Evolutionary conservation across 92 coral and sea anemone species (phyloP).

Genomic region (Porites rus): DNA sequence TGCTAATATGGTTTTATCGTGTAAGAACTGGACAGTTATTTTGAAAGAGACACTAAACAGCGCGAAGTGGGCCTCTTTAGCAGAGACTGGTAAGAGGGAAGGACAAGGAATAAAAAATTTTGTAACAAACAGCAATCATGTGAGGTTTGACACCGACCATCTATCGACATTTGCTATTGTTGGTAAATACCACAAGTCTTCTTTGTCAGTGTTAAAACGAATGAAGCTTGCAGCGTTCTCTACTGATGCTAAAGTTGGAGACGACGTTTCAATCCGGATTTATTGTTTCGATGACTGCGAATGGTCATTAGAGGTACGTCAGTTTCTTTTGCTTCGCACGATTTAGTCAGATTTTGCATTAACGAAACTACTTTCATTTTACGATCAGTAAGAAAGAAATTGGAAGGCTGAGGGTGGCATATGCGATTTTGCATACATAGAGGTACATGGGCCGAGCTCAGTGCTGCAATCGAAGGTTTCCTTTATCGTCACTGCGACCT

Average conservation of each 20-base stretch:
- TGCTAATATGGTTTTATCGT: slow-evolving; percentile 23
- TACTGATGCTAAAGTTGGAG: slow-evolving; percentile 34
- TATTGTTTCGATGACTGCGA: slow-evolving; percentile 61
- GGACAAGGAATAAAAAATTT: slow-evolving; percentile 1
- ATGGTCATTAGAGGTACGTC: slow-evolving; percentile 51
- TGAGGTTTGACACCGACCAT: slow-evolving; percentile 33
- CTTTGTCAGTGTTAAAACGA: slow-evolving; percentile 43
- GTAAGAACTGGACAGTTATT: slow-evolving; percentile 4
- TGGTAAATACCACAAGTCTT: slow-evolving; percentile 47
- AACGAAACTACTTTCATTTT: not conserved
- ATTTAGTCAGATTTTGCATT: not conserved
- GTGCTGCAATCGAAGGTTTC: too few species aligned
- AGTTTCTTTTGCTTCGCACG: too few species aligned
- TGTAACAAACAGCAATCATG: slow-evolving; percentile 38
- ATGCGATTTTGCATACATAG: not conserved
- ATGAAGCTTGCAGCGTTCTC: slow-evolving; percentile 64
- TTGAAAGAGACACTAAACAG: slow-evolving; percentile 5
- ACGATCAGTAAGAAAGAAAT: too few species aligned
- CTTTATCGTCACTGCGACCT: too few species aligned
- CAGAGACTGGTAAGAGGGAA: not conserved
- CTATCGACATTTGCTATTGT: slow-evolving; percentile 53
- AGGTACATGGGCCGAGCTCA: too few species aligned
- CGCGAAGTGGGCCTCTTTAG: not conserved
- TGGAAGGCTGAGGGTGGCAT: too few species aligned
- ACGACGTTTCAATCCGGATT: slow-evolving; percentile 32